These are phyloP conservation scores for Thymelicus acteon DNA, from an alignment of 2,888 invertebrate species.

Conservation along the genomic window DNA sequence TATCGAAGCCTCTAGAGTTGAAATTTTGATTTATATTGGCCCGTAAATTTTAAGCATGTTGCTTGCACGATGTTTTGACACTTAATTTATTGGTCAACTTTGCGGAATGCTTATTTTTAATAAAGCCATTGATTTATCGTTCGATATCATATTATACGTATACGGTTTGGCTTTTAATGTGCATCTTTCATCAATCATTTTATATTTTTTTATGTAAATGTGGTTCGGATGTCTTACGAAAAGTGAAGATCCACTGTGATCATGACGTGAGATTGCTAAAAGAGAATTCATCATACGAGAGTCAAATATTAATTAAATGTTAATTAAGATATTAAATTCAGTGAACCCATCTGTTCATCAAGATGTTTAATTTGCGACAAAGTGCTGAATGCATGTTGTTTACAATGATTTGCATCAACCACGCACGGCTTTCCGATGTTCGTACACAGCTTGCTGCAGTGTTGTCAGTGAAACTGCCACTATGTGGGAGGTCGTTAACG, in stretches of 20 bases:
- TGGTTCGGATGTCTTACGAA: constrained; percentile 35
- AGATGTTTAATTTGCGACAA: constrained; percentile 75
- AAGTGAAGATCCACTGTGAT: constrained; percentile 24
- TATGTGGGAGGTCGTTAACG: constrained; percentile 76
- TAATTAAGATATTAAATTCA: constrained; percentile 43
- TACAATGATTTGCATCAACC: constrained; percentile 75
- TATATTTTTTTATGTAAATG: constrained; percentile 37
- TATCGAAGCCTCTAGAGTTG: constrained; percentile 55
- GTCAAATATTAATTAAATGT: constrained; percentile 33
- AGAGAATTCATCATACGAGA: constrained; percentile 33
- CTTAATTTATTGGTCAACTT: constrained; percentile 56
- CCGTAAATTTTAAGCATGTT: constrained; percentile 64
- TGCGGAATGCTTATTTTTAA: constrained; percentile 66
- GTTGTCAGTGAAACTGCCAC: constrained; percentile 79
- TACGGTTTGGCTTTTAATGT: constrained; percentile 76
- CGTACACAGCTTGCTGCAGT: constrained; percentile 83
- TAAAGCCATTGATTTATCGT: constrained; percentile 55
- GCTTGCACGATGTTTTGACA: constrained; percentile 71
- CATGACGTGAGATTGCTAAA: constrained; percentile 18
- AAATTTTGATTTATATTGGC: constrained; percentile 47
- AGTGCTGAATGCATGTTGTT: constrained; percentile 80
- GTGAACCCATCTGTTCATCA: constrained; percentile 60
- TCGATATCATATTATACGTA: constrained; percentile 51
- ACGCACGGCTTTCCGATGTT: constrained; percentile 84
- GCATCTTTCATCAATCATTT: constrained; percentile 62